Evolutionary conservation across 2,888 invertebrate species (phyloP), one percentile per base, ranked within the genome.

Genomic region (Tubulanus polymorphus): DNA sequence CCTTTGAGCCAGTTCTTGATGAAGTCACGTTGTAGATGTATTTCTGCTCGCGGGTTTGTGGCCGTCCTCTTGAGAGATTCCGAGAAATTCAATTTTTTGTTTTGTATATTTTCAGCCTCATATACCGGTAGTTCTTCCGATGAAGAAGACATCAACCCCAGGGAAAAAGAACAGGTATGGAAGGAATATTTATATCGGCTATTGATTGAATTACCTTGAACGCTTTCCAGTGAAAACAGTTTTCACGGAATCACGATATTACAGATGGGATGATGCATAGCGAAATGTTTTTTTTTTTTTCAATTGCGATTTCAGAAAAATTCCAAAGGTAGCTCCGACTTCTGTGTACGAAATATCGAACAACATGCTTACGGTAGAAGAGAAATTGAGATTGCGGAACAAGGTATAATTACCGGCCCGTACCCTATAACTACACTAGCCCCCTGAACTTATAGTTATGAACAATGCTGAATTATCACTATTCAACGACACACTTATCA

Each of bases 341-440:
- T 96, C 81, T 96, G 96, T 81, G 94, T 97, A 27, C 85, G 91
- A 54, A 95, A 94, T 75, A 88, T 97, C 58, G 89, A 88, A 61
- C 93, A 94, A 74, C 89, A 92, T 73, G 91, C 91, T 0, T 95
- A 94, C 75, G 97, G 97, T 0, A 84, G 96, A 29, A 81, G 95
- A 37, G 97, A 97, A 83, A 96, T 97, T 63, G 94, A 97, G 83
- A 95, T 97, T 62, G 96, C 96, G 0, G 95, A 97, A 75, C 95
- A 96, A 82, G 87, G 87, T 87, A 75, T 62, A 63, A 46, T 27
- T 6, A 35, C 3, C n/a, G n/a, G n/a, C n/a, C n/a, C n/a, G n/a
- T n/a, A n/a, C n/a, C n/a, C n/a, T n/a, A n/a, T n/a, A n/a, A n/a
- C n/a, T n/a, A n/a, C n/a, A n/a, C n/a, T n/a, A n/a, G n/a, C n/a